Conservation (phyloP, 92 coral and sea anemone species). For the Epizoanthus ramosus region DNA sequence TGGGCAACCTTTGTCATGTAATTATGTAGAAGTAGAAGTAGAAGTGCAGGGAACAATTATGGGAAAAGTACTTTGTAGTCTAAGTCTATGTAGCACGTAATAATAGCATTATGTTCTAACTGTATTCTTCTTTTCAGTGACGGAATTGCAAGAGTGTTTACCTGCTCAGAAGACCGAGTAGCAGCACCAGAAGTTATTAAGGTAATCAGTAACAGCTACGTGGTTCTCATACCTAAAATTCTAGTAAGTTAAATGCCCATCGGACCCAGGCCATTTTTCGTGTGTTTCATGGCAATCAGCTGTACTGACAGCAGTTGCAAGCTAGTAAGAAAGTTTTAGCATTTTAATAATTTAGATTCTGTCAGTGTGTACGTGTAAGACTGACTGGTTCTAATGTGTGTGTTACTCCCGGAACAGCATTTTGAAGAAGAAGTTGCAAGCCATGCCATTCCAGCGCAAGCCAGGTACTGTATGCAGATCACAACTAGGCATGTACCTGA, state of each 20-base stretch:
- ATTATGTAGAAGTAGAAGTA: too few relatives aligned
- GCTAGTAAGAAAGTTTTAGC: too few relatives aligned
- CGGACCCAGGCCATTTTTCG: too few relatives aligned
- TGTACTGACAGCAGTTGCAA: too few relatives aligned
- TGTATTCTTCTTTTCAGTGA: conserved; percentile 59
- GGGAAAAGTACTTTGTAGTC: not conserved
- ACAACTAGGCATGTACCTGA: too few relatives aligned
- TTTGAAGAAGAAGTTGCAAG: conserved; percentile 98
- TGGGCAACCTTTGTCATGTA: too few relatives aligned
- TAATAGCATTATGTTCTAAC: not conserved
- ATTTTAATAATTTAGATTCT: not conserved
- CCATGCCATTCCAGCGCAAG: conserved; percentile 95
- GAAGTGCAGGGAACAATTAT: too few relatives aligned
- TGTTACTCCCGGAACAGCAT: conserved; percentile 52
- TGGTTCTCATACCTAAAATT: not conserved
- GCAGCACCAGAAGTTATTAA: conserved; percentile 80
- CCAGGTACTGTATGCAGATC: conserved; percentile 65
- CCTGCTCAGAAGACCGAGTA: conserved; percentile 75
- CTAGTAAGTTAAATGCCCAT: too few relatives aligned
- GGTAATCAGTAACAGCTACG: conserved; percentile 46
- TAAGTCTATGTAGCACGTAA: too few relatives aligned
- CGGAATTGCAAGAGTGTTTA: conserved; percentile 95
- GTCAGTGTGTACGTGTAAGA: too few relatives aligned
- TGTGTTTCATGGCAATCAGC: too few relatives aligned
- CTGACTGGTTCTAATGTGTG: not conserved